A percentile compares a stretch with the other conserved stretches of the same genome.
Evolutionary conservation across 2,888 invertebrate genomes (phyloP).

Genomic region (Drosophila meridionalis): DNA sequence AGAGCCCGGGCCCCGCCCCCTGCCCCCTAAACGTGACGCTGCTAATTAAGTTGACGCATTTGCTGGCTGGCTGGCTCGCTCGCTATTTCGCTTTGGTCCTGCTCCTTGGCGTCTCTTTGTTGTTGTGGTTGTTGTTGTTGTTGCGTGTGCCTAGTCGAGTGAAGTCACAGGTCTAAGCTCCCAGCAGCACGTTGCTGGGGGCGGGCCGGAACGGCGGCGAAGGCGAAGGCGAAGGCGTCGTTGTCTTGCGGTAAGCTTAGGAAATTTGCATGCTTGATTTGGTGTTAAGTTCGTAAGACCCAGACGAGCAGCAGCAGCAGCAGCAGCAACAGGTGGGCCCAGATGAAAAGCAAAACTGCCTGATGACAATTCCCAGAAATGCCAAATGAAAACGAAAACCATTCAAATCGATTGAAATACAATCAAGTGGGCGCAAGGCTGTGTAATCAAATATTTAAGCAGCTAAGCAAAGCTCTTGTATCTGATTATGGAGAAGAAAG

Average conservation of each 20-base stretch:
- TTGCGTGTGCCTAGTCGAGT: conserved; percentile 46
- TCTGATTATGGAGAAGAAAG: background rate
- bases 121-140: conserved; percentile 5
- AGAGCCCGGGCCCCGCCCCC: background rate
- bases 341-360: background rate
- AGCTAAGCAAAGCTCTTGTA: background rate
- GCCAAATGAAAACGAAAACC: background rate
- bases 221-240: background rate
- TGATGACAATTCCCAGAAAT: conserved; percentile 3
- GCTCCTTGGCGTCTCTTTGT: conserved; percentile 16
- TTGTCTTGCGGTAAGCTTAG: conserved; percentile 66
- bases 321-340: conserved; percentile 8
- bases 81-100: conserved; percentile 38
- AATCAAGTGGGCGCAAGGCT: background rate
- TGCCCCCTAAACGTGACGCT: conserved; percentile 70
- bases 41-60: conserved; percentile 81
- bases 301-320: background rate
- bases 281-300: conserved; percentile 38
- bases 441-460: background rate
- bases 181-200: background rate
- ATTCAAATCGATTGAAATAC: conserved; percentile 5
- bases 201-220: background rate
- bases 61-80: conserved; percentile 51
- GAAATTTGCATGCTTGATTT: conserved; percentile 79
- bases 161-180: conserved; percentile 19